Percentiles rank a stretch among this genome's conserved stretches.
Evolutionary conservation across 2,113 vertebrate genomes (phyloP).

Genomic region (Carlito syrichta): DNA sequence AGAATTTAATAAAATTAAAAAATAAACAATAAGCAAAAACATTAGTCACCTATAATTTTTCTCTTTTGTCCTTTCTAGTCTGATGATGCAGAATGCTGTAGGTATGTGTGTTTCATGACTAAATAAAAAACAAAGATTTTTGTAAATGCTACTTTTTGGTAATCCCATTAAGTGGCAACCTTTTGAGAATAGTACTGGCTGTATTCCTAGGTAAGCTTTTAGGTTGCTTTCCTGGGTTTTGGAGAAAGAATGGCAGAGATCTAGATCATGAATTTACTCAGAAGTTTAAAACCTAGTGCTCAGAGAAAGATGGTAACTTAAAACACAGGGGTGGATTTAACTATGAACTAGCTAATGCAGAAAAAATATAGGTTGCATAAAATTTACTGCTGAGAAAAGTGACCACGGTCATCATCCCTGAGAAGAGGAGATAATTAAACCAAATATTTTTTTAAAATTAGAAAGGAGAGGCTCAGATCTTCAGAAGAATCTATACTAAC

Average conservation of each 20-base stretch:
- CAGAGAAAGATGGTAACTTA: neutral
- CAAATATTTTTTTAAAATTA: neutral
- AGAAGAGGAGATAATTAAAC: neutral
- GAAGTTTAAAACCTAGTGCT: neutral
- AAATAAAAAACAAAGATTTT: neutral
- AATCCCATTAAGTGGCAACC: neutral
- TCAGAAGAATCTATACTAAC: neutral
- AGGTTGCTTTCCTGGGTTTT: neutral
- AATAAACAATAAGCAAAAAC: slow-evolving; percentile 17
- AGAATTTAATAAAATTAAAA: slow-evolving; percentile 51
- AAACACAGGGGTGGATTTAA: neutral
- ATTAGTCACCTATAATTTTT: neutral
- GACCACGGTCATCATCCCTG: neutral
- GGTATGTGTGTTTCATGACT: neutral
- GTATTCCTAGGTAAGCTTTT: neutral
- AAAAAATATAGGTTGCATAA: neutral
- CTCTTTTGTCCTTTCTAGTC: neutral
- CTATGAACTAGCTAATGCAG: neutral
- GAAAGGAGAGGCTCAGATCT: neutral
- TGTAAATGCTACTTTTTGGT: neutral
- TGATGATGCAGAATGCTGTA: neutral
- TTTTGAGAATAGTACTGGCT: neutral
- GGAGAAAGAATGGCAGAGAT: neutral
- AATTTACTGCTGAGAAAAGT: neutral
- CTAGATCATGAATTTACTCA: neutral